These are phyloP conservation scores for Mormyrops attenuatus DNA, from an alignment of 2,797 vertebrate genomes.

Conservation along the genomic window DNA sequence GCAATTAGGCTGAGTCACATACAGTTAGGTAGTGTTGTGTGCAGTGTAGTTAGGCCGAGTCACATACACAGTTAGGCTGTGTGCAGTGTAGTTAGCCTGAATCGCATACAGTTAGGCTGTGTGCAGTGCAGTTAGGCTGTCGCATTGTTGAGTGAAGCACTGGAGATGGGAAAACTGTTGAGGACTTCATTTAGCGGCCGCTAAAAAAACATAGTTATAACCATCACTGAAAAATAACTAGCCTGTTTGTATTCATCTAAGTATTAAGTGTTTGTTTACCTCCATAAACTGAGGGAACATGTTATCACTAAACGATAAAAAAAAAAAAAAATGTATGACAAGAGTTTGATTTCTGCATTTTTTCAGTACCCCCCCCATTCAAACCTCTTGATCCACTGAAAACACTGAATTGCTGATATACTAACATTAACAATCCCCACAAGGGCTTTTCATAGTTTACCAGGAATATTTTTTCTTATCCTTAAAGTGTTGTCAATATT, in stretches of 20 bases:
- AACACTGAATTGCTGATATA: background rate
- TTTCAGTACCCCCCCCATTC: background rate
- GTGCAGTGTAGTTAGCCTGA: background rate
- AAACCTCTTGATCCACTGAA: background rate
- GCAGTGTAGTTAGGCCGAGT: no score
- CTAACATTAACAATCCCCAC: background rate
- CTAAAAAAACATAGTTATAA: background rate
- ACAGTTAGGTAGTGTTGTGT: no score
- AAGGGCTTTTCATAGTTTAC: background rate
- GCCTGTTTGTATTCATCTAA: background rate
- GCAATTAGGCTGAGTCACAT: no score
- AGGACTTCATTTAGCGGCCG: background rate
- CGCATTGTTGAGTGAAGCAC: background rate
- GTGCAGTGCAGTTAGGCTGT: background rate
- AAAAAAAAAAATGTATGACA: background rate
- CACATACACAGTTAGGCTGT: no score
- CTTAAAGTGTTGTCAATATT: background rate
- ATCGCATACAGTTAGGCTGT: no score
- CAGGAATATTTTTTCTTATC: background rate
- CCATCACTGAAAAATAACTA: no score
- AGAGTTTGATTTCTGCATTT: background rate
- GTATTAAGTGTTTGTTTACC: background rate
- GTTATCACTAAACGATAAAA: no score
- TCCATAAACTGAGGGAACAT: background rate
- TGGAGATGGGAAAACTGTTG: background rate